These are phyloP conservation scores for Gavialis gangeticus DNA, from an alignment of 2,113 vertebrate genomes.

Conservation along the genomic window DNA sequence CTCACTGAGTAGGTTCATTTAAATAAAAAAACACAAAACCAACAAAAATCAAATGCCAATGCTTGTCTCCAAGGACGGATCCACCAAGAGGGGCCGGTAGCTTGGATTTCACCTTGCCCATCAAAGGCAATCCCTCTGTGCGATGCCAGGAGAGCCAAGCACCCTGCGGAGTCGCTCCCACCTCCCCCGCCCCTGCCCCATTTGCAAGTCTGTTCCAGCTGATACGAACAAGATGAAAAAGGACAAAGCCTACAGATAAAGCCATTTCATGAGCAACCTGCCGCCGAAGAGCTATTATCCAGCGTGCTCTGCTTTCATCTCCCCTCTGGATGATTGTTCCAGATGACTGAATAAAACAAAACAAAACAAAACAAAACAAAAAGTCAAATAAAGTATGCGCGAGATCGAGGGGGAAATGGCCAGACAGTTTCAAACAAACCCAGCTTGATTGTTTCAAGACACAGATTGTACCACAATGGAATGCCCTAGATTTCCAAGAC, in stretches of 20 bases:
- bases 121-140: neutral
- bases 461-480: slow-evolving; percentile 10
- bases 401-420: neutral
- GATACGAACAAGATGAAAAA: neutral
- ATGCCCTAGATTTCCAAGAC: slow-evolving; percentile 52
- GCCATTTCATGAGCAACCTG: slow-evolving; percentile 31
- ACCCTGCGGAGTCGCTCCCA: neutral
- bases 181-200: neutral
- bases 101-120: rapidly evolving
- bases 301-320: neutral
- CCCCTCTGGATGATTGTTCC: slow-evolving; percentile 38
- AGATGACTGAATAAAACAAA: slow-evolving; percentile 45
- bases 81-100: neutral
- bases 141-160: rapidly evolving
- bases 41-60: neutral
- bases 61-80: neutral
- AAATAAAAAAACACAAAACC: no score
- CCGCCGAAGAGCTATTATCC: slow-evolving; percentile 30
- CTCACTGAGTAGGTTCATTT: neutral
- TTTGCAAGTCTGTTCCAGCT: neutral
- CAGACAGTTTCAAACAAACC: neutral
- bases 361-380: slow-evolving; percentile 42
- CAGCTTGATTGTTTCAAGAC: slow-evolving; percentile 2
- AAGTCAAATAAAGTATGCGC: neutral
- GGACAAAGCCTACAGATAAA: neutral